Evolutionary conservation across 2,888 invertebrate genomes (phyloP), one percentile per base, ranked within the genome.

Genomic region (Tyria jacobaeae): DNA sequence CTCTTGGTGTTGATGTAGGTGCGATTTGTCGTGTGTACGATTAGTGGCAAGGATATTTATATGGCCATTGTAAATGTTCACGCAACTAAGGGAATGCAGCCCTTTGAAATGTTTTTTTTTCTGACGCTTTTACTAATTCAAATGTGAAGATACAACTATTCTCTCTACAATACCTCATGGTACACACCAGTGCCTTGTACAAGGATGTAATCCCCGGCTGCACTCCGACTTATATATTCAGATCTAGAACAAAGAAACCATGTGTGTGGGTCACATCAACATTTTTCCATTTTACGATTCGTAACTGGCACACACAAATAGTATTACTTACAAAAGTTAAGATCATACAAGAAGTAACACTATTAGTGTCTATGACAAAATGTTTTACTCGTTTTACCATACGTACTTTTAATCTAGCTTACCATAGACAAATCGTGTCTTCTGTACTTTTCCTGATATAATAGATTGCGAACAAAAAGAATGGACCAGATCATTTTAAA

Each of bases 401-500:
- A 10, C n/a, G 0, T 2, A n/a, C 25, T 39, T 5, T 21, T 5
- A 21, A 24, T 2, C 12, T 25, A 34, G n/a, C 14, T 10, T 12
- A 31, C 17, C 6, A 6, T 21, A 21, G 25, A 47, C 12, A 6
- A 25, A 39, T 57, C 60, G 48, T 0, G 3, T 3, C n/a, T 7
- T 57, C 50, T 37, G 25, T 21, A 31, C 9, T 4, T 0, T 3
- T 21, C 56, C 34, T 57, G 50, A 69, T 53, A 68, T 25, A 57
- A 27, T 57, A 47, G 50, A 49, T 17, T 12, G 44, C 66, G 68
- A 66, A 75, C 27, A 35, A 49, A 41, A 41, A 14, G 58, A 60
- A 17, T 64, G 59, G 76, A 78, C 71, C 62, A 68, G 76, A 73
- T 78, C 77, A 80, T 81, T 80, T 80, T 79, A 83, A 78, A 75